These are phyloP conservation scores for Euspilapteryx auroguttella DNA, from an alignment of 2,888 invertebrate genomes.

Conservation along the genomic window DNA sequence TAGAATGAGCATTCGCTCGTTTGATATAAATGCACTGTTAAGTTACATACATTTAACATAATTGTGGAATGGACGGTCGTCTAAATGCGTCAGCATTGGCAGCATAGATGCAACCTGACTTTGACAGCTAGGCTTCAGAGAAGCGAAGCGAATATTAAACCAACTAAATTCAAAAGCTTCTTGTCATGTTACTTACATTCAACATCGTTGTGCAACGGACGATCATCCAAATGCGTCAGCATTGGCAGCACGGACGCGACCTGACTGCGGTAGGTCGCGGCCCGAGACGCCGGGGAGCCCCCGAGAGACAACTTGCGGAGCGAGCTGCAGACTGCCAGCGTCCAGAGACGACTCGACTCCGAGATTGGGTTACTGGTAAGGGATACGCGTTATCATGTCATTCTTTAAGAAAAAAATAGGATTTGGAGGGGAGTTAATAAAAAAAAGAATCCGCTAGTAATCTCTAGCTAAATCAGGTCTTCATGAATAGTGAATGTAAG, in stretches of 20 bases:
- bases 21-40: too few relatives aligned
- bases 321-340: conserved; percentile 35
- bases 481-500: too few relatives aligned
- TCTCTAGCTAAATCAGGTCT: too few relatives aligned
- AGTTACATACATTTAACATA: conserved; percentile 24
- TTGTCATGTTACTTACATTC: conserved; percentile 20
- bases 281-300: conserved; percentile 26
- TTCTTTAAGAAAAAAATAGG: too few relatives aligned
- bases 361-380: conserved; percentile 32
- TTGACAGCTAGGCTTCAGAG: too few relatives aligned
- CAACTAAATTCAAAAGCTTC: too few relatives aligned
- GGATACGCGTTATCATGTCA: too few relatives aligned
- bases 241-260: conserved; percentile 32
- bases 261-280: conserved; percentile 21
- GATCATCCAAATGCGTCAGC: conserved; percentile 34
- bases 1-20: too few relatives aligned
- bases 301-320: conserved; percentile 27
- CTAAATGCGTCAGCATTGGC: conserved; percentile 35
- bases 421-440: too few relatives aligned
- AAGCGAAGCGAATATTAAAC: too few relatives aligned
- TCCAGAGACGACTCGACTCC: conserved; percentile 39
- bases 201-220: conserved; percentile 24
- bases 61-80: conserved; percentile 27
- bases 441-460: too few relatives aligned
- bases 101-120: conserved; percentile 23